Conservation (phyloP, 1,140 invertebrate species). For the Pseudomyrmex gracilis region DNA sequence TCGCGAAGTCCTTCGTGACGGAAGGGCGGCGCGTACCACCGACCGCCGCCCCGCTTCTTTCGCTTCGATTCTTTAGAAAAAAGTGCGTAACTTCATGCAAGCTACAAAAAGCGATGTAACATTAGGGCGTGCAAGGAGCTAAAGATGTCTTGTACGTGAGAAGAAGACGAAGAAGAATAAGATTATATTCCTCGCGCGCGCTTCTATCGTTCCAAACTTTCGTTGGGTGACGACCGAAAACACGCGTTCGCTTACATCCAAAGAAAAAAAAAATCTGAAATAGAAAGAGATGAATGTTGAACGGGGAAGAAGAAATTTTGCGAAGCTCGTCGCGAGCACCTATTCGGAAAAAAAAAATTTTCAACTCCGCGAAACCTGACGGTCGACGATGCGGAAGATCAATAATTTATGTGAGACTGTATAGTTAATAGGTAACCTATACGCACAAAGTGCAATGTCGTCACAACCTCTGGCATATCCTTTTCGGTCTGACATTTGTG, state of each 20-base stretch:
- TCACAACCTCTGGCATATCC: constrained; percentile 12
- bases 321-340: too few relatives aligned
- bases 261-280: too few relatives aligned
- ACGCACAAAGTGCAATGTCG: neutral
- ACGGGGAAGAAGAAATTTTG: too few relatives aligned
- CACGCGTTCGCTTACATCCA: too few relatives aligned
- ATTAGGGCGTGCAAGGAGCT: constrained; percentile 14
- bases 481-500: constrained; percentile 39
- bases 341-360: neutral
- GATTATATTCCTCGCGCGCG: constrained; percentile 3
- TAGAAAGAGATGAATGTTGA: too few relatives aligned
- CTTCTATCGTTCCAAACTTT: neutral
- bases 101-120: constrained; percentile 47
- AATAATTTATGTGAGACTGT: constrained; percentile 2
- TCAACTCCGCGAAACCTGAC: neutral
- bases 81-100: constrained; percentile 56
- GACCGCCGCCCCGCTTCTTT: constrained; percentile 45
- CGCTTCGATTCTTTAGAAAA: constrained; percentile 47
- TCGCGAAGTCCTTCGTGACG: constrained; percentile 62
- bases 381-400: neutral
- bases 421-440: neutral
- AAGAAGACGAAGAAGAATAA: neutral
- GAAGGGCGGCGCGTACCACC: constrained; percentile 59
- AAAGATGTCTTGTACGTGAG: constrained; percentile 7
- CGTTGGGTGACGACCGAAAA: neutral